Base-by-base conservation (phyloP, 1,140 invertebrate genomes). In the Leptinotarsa lineolata region DNA sequence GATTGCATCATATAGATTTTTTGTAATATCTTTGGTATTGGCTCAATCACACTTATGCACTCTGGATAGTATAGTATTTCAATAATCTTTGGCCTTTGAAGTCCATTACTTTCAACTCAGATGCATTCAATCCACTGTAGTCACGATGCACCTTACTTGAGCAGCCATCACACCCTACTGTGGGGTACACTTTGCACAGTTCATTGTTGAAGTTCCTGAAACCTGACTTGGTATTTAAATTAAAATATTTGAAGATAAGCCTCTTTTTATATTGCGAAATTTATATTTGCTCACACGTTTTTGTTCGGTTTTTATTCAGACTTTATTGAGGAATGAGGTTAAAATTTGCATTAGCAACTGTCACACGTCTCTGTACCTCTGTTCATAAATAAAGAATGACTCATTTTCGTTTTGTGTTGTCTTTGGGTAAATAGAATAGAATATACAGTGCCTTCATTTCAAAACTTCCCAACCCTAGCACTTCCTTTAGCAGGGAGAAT, bases 1-100 rank as follows among this genome's bases (percentile, higher is more conserved):
- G n/a, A 18, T 21, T 69, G 21, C 68, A 69, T 21, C 21, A 8
- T 18, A 58, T 69, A 1, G 11, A 2, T 69, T 69, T 69, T 20
- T 15, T 11, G 21, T 21, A 18, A 18, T 4, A 69, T 13, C n/a
- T 59, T 59, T 22, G 68, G 68, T 13, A 69, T 69, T 18, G 54
- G 18, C 44, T 24, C 20, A 18, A 58, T 20, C 54, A 5, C 68
- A 59, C 39, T 45, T 39, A 21, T 6, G 16, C 65, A 45, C 13
- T 67, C 65, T n/a, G 1, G 1, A 15, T 22, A 45, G 30, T 67
- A n/a, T n/a, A 45, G 24, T 39, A 39, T 67, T 45, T 39, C 22
- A 67, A 24, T 39, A 45, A 16, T 67, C 39, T 67, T 45, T 44
- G 6, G 65, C 5, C 39, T 45, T 67, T 69, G 18, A 24, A 11